phyloP scores from a whole-genome alignment of 2,888 invertebrate genomes.

The Chirona hameri region DNA sequence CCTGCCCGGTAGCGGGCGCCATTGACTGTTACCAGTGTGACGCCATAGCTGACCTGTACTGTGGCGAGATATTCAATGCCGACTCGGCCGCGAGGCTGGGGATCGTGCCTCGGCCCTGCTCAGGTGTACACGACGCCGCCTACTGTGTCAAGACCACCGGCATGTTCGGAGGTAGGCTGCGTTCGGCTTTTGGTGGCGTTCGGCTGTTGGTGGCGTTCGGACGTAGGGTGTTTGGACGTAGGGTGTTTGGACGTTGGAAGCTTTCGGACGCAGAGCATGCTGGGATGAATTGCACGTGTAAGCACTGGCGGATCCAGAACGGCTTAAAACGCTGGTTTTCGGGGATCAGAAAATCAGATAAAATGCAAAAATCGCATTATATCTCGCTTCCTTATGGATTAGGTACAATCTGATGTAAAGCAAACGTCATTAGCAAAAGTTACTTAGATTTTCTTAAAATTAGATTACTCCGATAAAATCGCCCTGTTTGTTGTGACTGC shows the following conservation, averaged over 20 bases:
- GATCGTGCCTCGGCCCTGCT: neutral
- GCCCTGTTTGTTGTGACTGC: no score
- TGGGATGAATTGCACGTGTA: neutral
- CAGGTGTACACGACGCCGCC: neutral
- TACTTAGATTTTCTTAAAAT: no score
- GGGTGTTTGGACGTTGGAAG: no score
- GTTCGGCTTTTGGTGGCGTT: neutral
- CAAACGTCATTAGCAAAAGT: no score
- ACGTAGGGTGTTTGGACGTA: neutral
- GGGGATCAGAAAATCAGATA: neutral
- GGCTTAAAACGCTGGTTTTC: neutral
- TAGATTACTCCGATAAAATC: no score
- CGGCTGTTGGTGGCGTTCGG: neutral
- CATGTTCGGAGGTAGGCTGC: neutral
- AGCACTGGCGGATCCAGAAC: neutral
- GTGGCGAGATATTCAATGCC: neutral
- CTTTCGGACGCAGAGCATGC: neutral
- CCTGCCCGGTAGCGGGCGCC: neutral
- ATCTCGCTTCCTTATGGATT: neutral
- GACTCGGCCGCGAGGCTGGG: neutral
- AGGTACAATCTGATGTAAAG: no score
- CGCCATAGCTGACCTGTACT: neutral
- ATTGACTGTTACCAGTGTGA: conserved; percentile 6
- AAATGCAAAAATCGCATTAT: neutral
- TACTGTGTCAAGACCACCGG: neutral